phyloP scores from a whole-genome alignment of 37 sponge, comb jelly and placozoan genomes.

The Beroe forskalii region DNA sequence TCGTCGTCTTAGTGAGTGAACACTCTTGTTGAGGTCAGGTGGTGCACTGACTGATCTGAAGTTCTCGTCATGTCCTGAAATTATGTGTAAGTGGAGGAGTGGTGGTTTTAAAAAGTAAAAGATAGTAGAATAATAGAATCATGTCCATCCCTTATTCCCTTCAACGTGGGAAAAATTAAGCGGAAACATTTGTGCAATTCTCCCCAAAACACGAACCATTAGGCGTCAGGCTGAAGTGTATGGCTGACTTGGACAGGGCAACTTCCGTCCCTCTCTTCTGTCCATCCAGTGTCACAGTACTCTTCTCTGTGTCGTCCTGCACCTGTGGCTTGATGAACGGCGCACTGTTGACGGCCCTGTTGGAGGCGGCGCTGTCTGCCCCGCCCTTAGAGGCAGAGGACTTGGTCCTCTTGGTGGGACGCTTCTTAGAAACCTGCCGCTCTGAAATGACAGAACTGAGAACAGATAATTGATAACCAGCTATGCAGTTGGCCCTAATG shows the following conservation, averaged over 20 bases:
- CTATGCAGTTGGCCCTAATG: too few species aligned
- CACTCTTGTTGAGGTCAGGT: conserved; percentile 18
- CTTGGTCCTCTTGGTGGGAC: neutral
- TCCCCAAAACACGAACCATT: neutral
- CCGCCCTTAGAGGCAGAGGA: neutral
- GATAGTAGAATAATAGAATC: too few species aligned
- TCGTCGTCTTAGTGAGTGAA: neutral
- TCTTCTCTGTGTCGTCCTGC: neutral
- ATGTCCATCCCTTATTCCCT: too few species aligned
- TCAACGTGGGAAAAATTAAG: neutral
- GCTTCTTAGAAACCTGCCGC: neutral
- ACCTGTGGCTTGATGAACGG: neutral
- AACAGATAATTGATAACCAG: too few species aligned
- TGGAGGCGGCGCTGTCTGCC: neutral
- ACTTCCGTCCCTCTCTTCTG: neutral
- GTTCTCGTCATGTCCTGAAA: neutral
- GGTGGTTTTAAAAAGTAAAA: too few species aligned
- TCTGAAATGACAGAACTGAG: too few species aligned
- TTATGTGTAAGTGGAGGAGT: too few species aligned
- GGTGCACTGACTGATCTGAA: conserved; percentile 37
- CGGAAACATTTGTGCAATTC: neutral
- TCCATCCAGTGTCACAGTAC: neutral
- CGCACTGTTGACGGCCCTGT: neutral
- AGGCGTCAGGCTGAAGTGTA: neutral
- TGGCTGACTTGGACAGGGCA: conserved; percentile 48